phyloP scores from a whole-genome alignment of 1,140 invertebrate genomes.

The Penaeus vannamei region DNA sequence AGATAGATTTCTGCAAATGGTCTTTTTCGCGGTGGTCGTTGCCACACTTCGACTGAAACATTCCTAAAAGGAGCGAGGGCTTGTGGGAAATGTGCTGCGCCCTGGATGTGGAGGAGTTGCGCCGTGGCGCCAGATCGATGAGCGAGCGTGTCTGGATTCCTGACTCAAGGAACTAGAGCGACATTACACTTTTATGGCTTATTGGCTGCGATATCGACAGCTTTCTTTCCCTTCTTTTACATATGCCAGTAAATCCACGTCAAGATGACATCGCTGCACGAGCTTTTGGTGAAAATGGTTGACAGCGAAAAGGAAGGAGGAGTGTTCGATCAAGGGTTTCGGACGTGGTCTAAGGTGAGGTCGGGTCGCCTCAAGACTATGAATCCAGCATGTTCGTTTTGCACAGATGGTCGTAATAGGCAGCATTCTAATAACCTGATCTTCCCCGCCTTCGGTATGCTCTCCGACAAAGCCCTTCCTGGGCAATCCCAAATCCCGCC shows the following conservation, averaged over 20 bases:
- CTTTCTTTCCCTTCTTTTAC: too few species aligned
- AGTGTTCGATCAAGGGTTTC: neutral
- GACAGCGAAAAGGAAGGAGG: too few species aligned
- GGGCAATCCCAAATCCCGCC: neutral
- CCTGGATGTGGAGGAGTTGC: neutral
- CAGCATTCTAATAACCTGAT: constrained; percentile 34
- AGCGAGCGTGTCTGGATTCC: constrained; percentile 1
- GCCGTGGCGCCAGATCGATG: constrained; percentile 17
- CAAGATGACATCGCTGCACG: too few species aligned
- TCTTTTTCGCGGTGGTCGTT: neutral
- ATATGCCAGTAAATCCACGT: too few species aligned
- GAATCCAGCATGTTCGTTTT: constrained; percentile 42
- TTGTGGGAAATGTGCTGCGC: too few species aligned
- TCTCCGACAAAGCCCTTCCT: neutral
- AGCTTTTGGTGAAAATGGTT: too few species aligned
- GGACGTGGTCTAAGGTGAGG: constrained; percentile 5
- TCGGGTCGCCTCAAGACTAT: constrained; percentile 25
- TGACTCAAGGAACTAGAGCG: too few species aligned
- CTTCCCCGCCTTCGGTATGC: constrained; percentile 23
- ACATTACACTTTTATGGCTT: too few species aligned
- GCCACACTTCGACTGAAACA: neutral
- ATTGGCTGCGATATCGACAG: too few species aligned
- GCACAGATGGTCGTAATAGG: constrained; percentile 42
- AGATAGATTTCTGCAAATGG: too few species aligned
- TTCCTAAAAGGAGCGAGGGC: neutral